phyloP scores from a whole-genome alignment of 1,140 invertebrate species.

The Dendroctonus ponderosae region DNA sequence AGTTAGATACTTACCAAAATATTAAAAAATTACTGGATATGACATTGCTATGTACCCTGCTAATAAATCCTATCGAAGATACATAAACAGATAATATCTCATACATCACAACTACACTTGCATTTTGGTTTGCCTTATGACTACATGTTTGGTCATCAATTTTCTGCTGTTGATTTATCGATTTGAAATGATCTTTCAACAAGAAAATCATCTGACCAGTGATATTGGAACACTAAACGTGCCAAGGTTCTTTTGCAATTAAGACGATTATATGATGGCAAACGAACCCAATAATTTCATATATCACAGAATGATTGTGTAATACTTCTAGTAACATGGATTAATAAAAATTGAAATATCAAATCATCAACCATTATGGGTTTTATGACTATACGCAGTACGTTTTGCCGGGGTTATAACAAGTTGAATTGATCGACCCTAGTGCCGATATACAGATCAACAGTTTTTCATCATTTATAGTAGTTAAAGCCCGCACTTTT shows the following conservation, averaged over 20 bases:
- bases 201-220: not conserved
- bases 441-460: constrained; percentile 12
- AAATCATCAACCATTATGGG: constrained; percentile 15
- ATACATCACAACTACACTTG: no score
- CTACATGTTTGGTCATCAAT: constrained; percentile 1
- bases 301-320: constrained; percentile 54
- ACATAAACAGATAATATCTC: no score
- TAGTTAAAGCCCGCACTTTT: no score
- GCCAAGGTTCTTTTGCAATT: constrained; percentile 16
- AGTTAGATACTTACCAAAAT: no score
- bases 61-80: no score
- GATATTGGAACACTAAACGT: not conserved
- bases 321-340: constrained; percentile 50
- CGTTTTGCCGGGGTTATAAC: constrained; percentile 10
- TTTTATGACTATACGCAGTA: constrained; percentile 14
- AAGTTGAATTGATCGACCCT: constrained; percentile 33
- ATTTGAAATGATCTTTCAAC: not conserved
- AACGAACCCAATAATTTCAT: constrained; percentile 49
- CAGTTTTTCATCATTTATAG: not conserved
- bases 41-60: no score
- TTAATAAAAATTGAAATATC: constrained; percentile 45
- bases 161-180: not conserved
- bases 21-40: no score
- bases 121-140: no score
- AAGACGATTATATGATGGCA: constrained; percentile 26